Evolutionary conservation across 2,113 vertebrate genomes (phyloP), one percentile per base, ranked within the genome.

Genomic region (Alethe castanea): DNA sequence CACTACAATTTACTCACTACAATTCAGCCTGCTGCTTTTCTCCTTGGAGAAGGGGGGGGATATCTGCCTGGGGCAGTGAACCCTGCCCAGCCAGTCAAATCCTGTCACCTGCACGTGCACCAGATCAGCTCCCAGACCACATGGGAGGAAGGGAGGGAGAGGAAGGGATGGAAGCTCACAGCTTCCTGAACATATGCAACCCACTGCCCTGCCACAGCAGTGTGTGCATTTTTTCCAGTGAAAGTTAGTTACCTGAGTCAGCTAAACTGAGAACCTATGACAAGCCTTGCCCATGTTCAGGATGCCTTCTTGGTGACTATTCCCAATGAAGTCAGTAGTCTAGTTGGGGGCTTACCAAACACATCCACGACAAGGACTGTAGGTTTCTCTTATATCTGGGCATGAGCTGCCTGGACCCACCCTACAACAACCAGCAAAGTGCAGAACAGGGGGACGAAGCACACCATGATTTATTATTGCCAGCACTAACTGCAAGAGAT

Each of bases 81-180:
- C n/a, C 35, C 91, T 87, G 48, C 70, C 65, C 84, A 52, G 53
- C 10, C 78, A 74, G 87, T n/a, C 81, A 84, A 89, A 91, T 48
- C 78, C 73, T 85, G 81, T 31, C 90, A 93, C 86, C 64, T 67
- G 69, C 77, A 89, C 11, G 4, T 33, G 45, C 2, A 3, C 44
- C 2, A 6, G 81, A 47, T 77, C 44, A 60, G 60, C 61, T 61
- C 77, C 56, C 8, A 2, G 61, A 74, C 15, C 53, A 18, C 42
- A 47, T 0, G 12, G 29, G 29, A 94, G 95, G 96, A 96, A 96
- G 96, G 96, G 92, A 87, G 92, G 96, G 85, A 95, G 66, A 93
- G 94, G 96, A 96, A 95, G 90, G 84, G 90, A 79, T 96, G 95
- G 95, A 89, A 89, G 48, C 78, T 93, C 92, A 87, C 57, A n/a